Evolutionary conservation across 1,140 invertebrate genomes (phyloP).

Genomic region (Pogonomyrmex californicus): DNA sequence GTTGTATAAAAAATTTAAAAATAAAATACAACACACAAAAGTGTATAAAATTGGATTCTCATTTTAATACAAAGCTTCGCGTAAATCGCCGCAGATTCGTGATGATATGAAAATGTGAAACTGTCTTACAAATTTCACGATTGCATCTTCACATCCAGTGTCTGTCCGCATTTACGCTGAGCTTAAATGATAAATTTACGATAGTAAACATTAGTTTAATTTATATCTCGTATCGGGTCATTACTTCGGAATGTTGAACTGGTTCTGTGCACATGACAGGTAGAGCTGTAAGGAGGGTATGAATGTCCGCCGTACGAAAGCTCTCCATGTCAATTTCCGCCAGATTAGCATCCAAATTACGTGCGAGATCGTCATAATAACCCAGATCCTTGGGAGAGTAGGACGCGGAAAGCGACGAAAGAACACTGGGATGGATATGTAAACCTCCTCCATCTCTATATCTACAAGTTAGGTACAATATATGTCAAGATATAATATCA

Average conservation of each 20-base stretch:
- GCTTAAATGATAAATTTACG: conserved; percentile 17
- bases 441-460: conserved; percentile 91
- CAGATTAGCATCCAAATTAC: conserved; percentile 96
- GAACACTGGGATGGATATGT: conserved; percentile 92
- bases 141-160: conserved; percentile 8
- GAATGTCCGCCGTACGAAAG: conserved; percentile 96
- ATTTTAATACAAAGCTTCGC: conserved; percentile 29
- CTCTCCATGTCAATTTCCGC: conserved; percentile 98
- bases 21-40: neutral
- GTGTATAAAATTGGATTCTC: neutral
- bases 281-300: conserved; percentile 93
- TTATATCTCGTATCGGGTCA: neutral
- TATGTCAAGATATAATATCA: conserved; percentile 14
- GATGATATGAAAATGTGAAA: conserved; percentile 8
- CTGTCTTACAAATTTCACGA: neutral
- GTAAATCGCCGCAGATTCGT: neutral
- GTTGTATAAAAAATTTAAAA: conserved; percentile 35
- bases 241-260: conserved; percentile 86
- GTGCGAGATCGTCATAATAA: conserved; percentile 94
- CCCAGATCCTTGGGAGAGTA: conserved; percentile 92
- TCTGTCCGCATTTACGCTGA: neutral
- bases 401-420: conserved; percentile 93
- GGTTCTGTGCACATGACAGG: conserved; percentile 90
- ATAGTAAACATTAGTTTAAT: conserved; percentile 15
- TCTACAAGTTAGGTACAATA: conserved; percentile 75